Conservation (phyloP, 2,797 vertebrate species). For the Spinus pinus region DNA sequence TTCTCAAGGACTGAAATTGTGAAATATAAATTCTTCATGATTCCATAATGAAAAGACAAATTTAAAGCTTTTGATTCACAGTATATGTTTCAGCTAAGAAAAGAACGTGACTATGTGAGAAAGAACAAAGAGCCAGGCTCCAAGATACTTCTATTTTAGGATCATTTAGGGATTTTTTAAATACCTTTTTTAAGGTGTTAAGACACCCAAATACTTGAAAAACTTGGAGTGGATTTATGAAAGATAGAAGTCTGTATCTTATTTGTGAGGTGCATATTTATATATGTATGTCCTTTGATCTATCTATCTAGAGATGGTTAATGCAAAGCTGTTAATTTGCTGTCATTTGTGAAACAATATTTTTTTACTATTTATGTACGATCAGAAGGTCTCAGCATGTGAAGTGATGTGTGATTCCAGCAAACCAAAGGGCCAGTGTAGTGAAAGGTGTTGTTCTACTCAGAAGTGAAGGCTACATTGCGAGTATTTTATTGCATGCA, state of each 20-base stretch:
- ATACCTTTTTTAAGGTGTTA: neutral
- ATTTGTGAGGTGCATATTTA: neutral
- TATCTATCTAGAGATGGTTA: neutral
- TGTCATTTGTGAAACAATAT: neutral
- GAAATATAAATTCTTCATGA: conserved; percentile 33
- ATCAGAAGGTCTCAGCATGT: neutral
- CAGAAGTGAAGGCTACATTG: neutral
- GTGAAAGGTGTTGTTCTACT: neutral
- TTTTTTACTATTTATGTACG: neutral
- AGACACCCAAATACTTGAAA: neutral
- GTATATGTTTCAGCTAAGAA: neutral
- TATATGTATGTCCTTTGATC: fast-evolving
- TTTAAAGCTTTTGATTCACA: conserved; percentile 30
- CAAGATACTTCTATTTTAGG: neutral
- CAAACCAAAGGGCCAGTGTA: neutral
- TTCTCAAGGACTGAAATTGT: conserved; percentile 23
- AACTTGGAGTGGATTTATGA: neutral
- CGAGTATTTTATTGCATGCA: neutral
- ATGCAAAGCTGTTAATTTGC: neutral
- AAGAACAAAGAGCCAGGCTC: neutral
- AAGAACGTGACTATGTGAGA: neutral
- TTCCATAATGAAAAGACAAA: neutral
- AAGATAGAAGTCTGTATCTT: neutral
- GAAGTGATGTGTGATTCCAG: neutral
- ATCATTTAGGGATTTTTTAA: neutral